Base-by-base conservation (phyloP, 1,140 invertebrate genomes). In the Solen grandis region DNA sequence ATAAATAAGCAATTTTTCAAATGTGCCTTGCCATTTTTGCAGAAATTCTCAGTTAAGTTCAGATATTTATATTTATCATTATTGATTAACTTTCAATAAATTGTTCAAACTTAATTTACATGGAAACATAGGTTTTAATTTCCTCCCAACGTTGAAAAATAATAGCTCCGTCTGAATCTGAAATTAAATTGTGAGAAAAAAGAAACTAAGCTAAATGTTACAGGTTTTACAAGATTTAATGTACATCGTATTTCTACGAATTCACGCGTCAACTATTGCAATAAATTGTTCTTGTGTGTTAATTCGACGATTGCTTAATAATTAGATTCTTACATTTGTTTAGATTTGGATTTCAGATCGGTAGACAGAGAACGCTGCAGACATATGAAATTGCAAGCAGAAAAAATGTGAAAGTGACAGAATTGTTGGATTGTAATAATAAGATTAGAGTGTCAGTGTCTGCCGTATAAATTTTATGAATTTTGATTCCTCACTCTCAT, bases 61-160 rank as follows among this genome's bases (percentile, higher is more conserved):
- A 68, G 75, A 78, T 78, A 69, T 69, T 69, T 78, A 78, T 78
- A 68, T 59, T 25, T 41, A 38, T 69, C 69, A 66, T 69, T 50
- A 78, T 78, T 76, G 73, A 66, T 78, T 60, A 66, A 69, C 60
- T 35, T 65, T 54, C 62, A 19, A 46, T 46, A 46, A 46, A 46
- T 46, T 46, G 41, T 8, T 46, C 8, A 19, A 46, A 46, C 19
- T 46, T 46, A 19, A 46, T 46, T 46, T 46, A 46, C 41, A 46
- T 46, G 8, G 8, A 19, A 46, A 46, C 41, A 46, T 46, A 46
- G 41, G 41, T 46, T 46, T 46, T 46, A 46, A 46, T 46, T 46
- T 46, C 41, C 41, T 10, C 19, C 19, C 41, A 10, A 19, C 19
- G 41, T 46, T 46, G 41, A 46, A 46, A 46, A 46, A 46, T 46